A percentile compares a stretch with the other conserved stretches of the same genome.
Conservation (phyloP, 2,888 invertebrate species). For the Drosophila ustulata region DNA sequence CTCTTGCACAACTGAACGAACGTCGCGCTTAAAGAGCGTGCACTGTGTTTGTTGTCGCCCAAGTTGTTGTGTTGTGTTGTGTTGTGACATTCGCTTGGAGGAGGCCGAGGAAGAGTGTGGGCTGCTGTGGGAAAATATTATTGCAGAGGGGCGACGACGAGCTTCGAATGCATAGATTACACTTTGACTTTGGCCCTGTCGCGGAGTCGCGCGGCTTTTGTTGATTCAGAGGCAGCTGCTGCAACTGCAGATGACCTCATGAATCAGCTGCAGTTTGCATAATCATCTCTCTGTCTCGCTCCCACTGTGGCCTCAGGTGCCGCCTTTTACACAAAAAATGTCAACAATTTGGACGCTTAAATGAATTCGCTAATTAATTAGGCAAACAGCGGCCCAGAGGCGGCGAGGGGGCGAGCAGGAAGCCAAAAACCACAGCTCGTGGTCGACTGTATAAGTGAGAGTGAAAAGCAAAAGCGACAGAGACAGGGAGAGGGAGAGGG, state of each 20-base stretch:
- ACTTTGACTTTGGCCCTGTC: slow-evolving; percentile 41
- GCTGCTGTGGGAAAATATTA: slow-evolving; percentile 64
- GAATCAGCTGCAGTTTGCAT: slow-evolving; percentile 27
- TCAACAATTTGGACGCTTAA: slow-evolving; percentile 43
- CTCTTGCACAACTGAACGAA: not conserved
- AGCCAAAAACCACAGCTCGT: slow-evolving; percentile 30
- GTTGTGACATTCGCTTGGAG: slow-evolving; percentile 54
- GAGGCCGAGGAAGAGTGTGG: slow-evolving; percentile 10
- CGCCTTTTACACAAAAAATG: slow-evolving; percentile 37
- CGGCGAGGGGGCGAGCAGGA: slow-evolving; percentile 14
- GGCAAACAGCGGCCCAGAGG: slow-evolving; percentile 30
- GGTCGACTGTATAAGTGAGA: slow-evolving; percentile 8
- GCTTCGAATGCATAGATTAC: slow-evolving; percentile 39
- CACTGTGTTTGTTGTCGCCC: not conserved
- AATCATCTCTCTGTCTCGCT: not conserved
- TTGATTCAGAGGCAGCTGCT: slow-evolving; percentile 26
- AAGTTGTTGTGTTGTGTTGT: slow-evolving; percentile 22
- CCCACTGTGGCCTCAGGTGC: slow-evolving; percentile 15
- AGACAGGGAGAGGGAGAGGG: not conserved
- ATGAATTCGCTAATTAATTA: slow-evolving; percentile 61
- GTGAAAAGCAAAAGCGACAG: not conserved
- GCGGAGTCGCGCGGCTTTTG: slow-evolving; percentile 2
- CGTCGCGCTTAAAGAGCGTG: not conserved
- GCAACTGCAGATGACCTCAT: slow-evolving; percentile 51
- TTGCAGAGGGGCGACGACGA: slow-evolving; percentile 24